Conservation (phyloP, 1,140 invertebrate species). For the Drosophila chauvacae region DNA sequence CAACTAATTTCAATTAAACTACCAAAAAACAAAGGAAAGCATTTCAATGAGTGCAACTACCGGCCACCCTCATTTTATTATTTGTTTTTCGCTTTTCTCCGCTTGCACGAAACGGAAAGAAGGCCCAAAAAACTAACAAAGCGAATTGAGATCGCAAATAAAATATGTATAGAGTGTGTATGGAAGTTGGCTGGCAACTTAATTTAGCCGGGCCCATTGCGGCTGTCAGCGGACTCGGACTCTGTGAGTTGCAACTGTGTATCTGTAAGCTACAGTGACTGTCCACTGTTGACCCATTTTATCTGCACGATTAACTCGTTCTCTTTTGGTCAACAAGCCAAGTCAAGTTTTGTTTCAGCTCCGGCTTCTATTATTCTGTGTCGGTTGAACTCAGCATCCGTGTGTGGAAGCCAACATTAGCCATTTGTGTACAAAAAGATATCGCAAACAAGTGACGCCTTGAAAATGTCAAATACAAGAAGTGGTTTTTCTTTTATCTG, state of each 20-base stretch:
- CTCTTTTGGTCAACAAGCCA: conserved; percentile 28
- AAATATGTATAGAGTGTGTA: conserved; percentile 28
- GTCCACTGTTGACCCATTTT: conserved; percentile 69
- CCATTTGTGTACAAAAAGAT: conserved; percentile 4
- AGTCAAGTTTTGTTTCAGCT: conserved; percentile 31
- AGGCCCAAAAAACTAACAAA: conserved; percentile 40
- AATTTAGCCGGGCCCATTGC: conserved; percentile 47
- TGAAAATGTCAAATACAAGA: not conserved
- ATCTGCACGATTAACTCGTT: conserved; percentile 64
- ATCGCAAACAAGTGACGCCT: conserved; percentile 4
- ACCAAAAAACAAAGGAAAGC: conserved; percentile 31
- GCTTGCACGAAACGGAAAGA: conserved; percentile 6
- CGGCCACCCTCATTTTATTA: conserved; percentile 30
- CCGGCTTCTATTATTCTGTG: conserved; percentile 13
- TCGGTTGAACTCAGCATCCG: conserved; percentile 30
- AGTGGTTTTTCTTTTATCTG: not conserved
- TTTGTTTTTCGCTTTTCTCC: conserved; percentile 12
- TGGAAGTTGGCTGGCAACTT: conserved; percentile 35
- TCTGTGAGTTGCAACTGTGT: conserved; percentile 24
- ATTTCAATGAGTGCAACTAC: conserved; percentile 13
- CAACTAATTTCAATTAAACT: conserved; percentile 41
- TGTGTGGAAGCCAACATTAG: conserved; percentile 4
- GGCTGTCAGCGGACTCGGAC: conserved; percentile 17
- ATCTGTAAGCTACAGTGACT: conserved; percentile 21
- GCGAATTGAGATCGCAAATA: conserved; percentile 43